Base-by-base conservation (phyloP, 2,888 invertebrate species). In the Cybosia mesomella region DNA sequence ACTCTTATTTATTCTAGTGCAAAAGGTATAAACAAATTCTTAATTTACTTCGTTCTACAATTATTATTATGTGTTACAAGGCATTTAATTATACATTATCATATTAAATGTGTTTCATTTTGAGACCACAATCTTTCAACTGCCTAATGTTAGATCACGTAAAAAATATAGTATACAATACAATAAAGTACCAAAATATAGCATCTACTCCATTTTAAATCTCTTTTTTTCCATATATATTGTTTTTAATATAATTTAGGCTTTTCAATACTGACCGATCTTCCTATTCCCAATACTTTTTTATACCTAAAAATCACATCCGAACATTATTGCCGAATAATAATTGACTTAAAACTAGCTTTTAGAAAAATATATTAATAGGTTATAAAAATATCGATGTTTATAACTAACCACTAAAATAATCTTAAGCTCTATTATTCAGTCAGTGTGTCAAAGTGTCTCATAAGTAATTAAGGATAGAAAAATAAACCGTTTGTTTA, bases 311-410 rank as follows among this genome's bases (percentile, higher is more conserved):
- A 85, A 87, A 90, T 92, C 90, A 91, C 91, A 89, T 86, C 75
- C 79, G 85, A 85, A 79, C 77, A 49, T 91, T 93, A 93, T 92
- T 92, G 90, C 92, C 87, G 72, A 87, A 84, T 84, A 83, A 79
- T 88, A 89, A 89, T 89, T 88, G 87, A 87, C 90, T 89, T 89
- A 89, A 18, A 80, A 60, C 83, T 89, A 88, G 11, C 5, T 13
- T 8, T 72, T 68, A 72, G 62, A 74, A 68, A 81, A 81, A 78
- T 75, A 85, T 65, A 69, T 73, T 72, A 75, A 83, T 64, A 70
- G 68, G 73, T 82, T 89, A 87, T 81, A 87, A 89, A 91, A 89
- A 91, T 89, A 89, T 83, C 70, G 63, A 53, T 73, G 59, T 68
- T 76, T 68, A 34, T 65, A 66, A 71, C 57, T 79, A 66, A 24